Conservation (phyloP, 1,140 invertebrate species). For the Drosophila ercepeae region DNA sequence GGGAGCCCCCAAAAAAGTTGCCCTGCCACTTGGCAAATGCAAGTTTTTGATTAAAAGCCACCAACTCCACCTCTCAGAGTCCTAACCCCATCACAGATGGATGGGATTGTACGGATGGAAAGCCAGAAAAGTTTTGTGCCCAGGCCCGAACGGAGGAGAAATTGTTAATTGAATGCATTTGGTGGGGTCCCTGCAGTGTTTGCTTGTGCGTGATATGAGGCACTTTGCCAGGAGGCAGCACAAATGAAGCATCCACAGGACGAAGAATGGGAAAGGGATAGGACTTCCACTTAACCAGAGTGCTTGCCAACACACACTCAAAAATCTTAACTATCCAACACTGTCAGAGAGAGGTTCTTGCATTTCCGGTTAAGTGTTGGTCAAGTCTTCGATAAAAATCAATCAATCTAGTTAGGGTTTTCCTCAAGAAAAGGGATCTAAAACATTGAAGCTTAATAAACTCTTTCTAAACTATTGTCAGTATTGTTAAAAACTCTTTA, state of each 20-base stretch:
- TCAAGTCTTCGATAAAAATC: too few relatives aligned
- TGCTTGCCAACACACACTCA: not conserved
- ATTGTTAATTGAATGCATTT: conserved; percentile 80
- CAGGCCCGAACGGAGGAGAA: conserved; percentile 35
- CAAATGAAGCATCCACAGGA: conserved; percentile 4
- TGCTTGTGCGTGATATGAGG: conserved; percentile 57
- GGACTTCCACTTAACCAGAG: conserved; percentile 1
- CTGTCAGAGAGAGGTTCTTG: not conserved
- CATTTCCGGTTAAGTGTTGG: not conserved
- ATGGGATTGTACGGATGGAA: not conserved
- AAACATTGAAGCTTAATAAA: too few relatives aligned
- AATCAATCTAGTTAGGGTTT: too few relatives aligned
- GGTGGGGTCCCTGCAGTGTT: conserved; percentile 53
- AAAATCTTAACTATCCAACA: not conserved
- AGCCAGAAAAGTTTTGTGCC: conserved; percentile 50
- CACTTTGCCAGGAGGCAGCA: conserved; percentile 36
- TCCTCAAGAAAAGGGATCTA: too few relatives aligned
- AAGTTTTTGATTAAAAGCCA: conserved; percentile 79
- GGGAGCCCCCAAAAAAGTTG: conserved; percentile 61
- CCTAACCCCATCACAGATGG: not conserved
- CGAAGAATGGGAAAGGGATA: not conserved
- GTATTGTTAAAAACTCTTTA: too few relatives aligned
- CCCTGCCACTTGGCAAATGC: conserved; percentile 61
- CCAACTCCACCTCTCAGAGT: not conserved
- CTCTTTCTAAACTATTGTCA: too few relatives aligned